These are phyloP conservation scores for Oscheius sp. DNA, from an alignment of 2,888 invertebrate genomes.

Conservation along the genomic window DNA sequence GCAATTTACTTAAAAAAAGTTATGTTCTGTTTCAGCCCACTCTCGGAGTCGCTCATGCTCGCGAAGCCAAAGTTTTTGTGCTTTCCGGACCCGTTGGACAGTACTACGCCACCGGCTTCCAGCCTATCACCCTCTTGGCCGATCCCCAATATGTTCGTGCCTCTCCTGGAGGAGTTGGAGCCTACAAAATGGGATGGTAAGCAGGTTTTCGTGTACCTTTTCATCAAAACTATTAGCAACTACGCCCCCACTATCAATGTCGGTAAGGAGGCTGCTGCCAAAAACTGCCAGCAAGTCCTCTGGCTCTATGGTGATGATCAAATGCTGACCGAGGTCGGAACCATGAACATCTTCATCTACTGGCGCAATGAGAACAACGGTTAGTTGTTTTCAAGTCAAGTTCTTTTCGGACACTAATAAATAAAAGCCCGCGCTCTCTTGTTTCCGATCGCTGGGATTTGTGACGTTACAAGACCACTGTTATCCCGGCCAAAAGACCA, in stretches of 20 bases:
- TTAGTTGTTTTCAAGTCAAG: constrained; percentile 74
- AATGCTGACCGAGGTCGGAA: constrained; percentile 95
- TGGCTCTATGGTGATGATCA: constrained; percentile 95
- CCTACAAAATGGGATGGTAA: constrained; percentile 93
- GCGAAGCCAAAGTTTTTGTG: constrained; percentile 89
- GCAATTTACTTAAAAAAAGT: not conserved
- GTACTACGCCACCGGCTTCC: constrained; percentile 83
- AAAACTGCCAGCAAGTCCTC: constrained; percentile 85
- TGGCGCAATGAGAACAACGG: constrained; percentile 90
- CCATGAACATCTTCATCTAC: constrained; percentile 96
- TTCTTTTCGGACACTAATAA: constrained; percentile 6
- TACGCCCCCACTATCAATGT: constrained; percentile 78
- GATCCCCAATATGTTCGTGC: constrained; percentile 85
- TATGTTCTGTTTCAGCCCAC: constrained; percentile 75
- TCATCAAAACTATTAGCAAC: constrained; percentile 72
- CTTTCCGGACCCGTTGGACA: constrained; percentile 92
- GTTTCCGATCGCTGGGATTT: not conserved
- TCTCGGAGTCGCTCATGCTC: constrained; percentile 88
- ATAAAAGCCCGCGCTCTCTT: constrained; percentile 8
- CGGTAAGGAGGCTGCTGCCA: constrained; percentile 81
- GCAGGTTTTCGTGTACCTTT: constrained; percentile 51
- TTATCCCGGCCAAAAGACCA: not conserved
- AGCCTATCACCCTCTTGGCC: constrained; percentile 80
- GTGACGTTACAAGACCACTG: constrained; percentile 30
- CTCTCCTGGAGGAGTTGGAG: constrained; percentile 92